Evolutionary conservation across 2,888 invertebrate species (phyloP), one percentile per base, ranked within the genome.

Genomic region (Cryptocephalus moraei): DNA sequence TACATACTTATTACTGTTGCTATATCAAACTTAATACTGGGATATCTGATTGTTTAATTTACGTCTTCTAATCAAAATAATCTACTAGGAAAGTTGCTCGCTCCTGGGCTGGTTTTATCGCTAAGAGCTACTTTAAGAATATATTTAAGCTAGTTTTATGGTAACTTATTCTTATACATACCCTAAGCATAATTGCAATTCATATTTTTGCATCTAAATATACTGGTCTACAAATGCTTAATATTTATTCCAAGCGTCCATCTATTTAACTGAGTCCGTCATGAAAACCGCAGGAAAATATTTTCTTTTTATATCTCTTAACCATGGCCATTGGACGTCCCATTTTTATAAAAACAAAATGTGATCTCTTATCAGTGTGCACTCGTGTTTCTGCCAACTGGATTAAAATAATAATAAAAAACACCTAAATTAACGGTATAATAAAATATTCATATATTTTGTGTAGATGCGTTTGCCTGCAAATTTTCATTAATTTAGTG

Each of bases 401-500:
- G 53, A 56, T 49, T 57, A 55, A 57, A 55, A 61, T n/a, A 36
- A 11, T 36, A 36, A 36, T 12, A 36, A 36, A 55, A 54, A 50
- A 54, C 53, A 48, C 10, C 44, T 40, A 22, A 22, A 22, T 22
- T 22, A 22, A 22, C 22, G 22, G 22, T 4, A 4, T 59, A 53
- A 60, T 53, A 60, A 56, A 56, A 60, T 62, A 60, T 55, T 60
- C 54, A 61, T 62, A 66, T 67, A 66, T 67, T 68, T 68, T 69
- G 63, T 67, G 68, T 69, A 69, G 68, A 67, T 68, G 67, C 64
- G 65, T 69, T 67, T 67, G 69, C 69, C 68, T 68, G 67, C 67
- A 63, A 64, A 58, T 60, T 62, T 57, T 64, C 60, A 63, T 67
- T 64, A 62, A 60, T 66, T 69, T 70, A 69, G 68, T 68, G 68